Percentiles rank a stretch among this genome's conserved stretches.
These are phyloP conservation scores for Heliothis virescens DNA, from an alignment of 1,140 invertebrate species.

Conservation along the genomic window DNA sequence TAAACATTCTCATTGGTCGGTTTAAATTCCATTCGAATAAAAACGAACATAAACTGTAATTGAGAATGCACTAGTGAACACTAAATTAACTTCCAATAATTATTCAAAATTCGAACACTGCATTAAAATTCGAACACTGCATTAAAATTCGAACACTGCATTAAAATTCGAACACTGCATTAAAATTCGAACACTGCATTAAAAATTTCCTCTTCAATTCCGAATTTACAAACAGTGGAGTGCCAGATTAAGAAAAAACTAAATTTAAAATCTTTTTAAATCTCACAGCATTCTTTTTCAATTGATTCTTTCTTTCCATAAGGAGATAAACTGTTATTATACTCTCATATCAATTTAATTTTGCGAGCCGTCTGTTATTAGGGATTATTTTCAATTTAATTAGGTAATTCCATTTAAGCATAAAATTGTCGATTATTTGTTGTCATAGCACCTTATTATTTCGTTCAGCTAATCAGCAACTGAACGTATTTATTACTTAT, in stretches of 20 bases:
- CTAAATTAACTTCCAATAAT: background rate
- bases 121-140: too few relatives aligned
- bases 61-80: background rate
- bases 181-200: too few relatives aligned
- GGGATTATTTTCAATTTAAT: background rate
- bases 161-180: too few relatives aligned
- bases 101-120: constrained; percentile 9
- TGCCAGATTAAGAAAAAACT: too few relatives aligned
- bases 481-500: too few relatives aligned
- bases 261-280: background rate
- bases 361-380: background rate
- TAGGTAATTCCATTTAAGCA: background rate
- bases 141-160: too few relatives aligned
- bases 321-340: background rate
- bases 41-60: constrained; percentile 4
- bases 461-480: too few relatives aligned
- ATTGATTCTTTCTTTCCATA: background rate
- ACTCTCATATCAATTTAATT: background rate
- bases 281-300: background rate
- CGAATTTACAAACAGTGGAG: too few relatives aligned
- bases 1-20: background rate
- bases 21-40: background rate
- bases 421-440: background rate
- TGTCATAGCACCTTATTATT: too few relatives aligned
- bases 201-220: too few relatives aligned